Evolutionary conservation across 1,140 invertebrate species (phyloP).

Genomic region (Drosophila lini): DNA sequence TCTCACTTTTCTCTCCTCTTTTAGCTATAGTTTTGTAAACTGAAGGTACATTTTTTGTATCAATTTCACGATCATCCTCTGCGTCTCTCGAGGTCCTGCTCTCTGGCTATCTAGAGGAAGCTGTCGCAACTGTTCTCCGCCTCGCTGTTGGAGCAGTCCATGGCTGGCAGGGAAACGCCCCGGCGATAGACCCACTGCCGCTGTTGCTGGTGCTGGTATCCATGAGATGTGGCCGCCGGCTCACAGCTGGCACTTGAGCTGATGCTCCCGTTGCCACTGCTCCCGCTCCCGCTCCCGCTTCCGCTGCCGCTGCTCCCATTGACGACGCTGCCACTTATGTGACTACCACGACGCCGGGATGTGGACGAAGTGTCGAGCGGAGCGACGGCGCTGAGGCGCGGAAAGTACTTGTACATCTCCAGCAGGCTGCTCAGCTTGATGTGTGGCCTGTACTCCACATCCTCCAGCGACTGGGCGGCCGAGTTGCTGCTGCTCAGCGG

Average conservation of each 20-base stretch:
- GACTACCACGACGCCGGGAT: slow-evolving; percentile 61
- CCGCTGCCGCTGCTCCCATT: slow-evolving; percentile 6
- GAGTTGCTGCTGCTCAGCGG: slow-evolving; percentile 84
- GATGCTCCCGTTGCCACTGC: slow-evolving; percentile 3
- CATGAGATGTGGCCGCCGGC: background rate
- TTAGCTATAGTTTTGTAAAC: slow-evolving; percentile 72
- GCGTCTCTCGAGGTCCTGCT: background rate
- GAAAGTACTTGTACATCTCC: slow-evolving; percentile 80
- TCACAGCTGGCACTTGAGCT: slow-evolving; percentile 22
- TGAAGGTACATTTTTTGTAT: slow-evolving; percentile 74
- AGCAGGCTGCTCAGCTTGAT: slow-evolving; percentile 70
- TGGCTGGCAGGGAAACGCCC: slow-evolving; percentile 71
- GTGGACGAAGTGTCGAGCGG: slow-evolving; percentile 13
- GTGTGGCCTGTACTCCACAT: slow-evolving; percentile 71
- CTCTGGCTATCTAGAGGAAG: slow-evolving; percentile 48
- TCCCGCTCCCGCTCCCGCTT: background rate
- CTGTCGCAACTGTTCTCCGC: slow-evolving; percentile 82
- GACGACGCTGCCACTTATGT: slow-evolving; percentile 45
- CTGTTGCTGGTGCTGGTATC: slow-evolving; percentile 19
- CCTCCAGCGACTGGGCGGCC: slow-evolving; percentile 59
- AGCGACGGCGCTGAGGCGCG: slow-evolving; percentile 49
- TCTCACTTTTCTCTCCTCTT: slow-evolving; percentile 1
- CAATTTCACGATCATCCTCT: slow-evolving; percentile 30
- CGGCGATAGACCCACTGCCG: slow-evolving; percentile 56
- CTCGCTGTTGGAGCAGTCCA: slow-evolving; percentile 80